These are phyloP conservation scores for Apantesis nais DNA, from an alignment of 2,888 invertebrate genomes.

Conservation along the genomic window DNA sequence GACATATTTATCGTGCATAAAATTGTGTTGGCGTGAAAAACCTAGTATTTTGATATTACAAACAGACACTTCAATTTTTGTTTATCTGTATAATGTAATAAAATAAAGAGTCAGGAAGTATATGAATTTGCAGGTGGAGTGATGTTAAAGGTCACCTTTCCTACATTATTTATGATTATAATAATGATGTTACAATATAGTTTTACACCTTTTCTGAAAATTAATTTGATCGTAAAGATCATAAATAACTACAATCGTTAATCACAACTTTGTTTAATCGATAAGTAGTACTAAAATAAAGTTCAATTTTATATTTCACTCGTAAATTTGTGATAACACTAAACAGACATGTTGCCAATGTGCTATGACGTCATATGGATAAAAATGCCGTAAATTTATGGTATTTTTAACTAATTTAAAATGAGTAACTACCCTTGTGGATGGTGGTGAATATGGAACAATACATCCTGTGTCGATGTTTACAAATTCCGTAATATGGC, in stretches of 20 bases:
- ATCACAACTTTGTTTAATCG: not conserved
- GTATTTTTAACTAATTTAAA: not conserved
- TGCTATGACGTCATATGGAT: not conserved
- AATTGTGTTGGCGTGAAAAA: too few relatives aligned
- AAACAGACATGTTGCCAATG: not conserved
- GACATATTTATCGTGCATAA: too few relatives aligned
- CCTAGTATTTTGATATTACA: too few relatives aligned
- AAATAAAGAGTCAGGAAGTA: not conserved
- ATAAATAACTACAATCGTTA: not conserved
- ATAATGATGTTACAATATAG: not conserved
- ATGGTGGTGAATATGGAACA: not conserved
- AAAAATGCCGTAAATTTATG: not conserved
- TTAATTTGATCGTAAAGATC: not conserved
- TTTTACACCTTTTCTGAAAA: not conserved
- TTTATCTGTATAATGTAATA: not conserved
- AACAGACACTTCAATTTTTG: too few relatives aligned
- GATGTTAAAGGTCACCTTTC: not conserved
- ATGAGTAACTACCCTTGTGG: not conserved
- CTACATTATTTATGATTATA: not conserved
- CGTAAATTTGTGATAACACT: not conserved
- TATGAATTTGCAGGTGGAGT: not conserved
- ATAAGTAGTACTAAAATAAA: slow-evolving; percentile 2
- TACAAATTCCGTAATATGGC: not conserved
- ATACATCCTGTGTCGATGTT: not conserved
- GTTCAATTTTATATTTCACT: slow-evolving; percentile 1